phyloP scores from a whole-genome alignment of 2,888 invertebrate genomes.

The Lagria hirta region DNA sequence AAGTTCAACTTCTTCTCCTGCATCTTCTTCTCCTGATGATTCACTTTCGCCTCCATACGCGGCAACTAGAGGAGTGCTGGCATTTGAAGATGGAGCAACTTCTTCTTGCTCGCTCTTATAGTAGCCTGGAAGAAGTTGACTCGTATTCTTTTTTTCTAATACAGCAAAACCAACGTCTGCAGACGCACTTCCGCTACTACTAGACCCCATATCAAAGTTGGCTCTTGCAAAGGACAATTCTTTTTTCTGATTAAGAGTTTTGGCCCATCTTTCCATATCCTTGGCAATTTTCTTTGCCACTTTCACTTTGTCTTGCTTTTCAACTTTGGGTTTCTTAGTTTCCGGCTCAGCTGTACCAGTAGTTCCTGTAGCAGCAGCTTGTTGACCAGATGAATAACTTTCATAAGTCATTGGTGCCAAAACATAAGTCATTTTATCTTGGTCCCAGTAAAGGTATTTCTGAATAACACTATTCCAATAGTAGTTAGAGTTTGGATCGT shows the following conservation, averaged over 20 bases:
- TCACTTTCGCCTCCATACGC: constrained; percentile 78
- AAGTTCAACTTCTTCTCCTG: constrained; percentile 70
- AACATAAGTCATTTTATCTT: constrained; percentile 65
- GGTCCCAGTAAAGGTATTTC: constrained; percentile 96
- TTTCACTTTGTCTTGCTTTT: constrained; percentile 91
- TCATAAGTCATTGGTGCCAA: constrained; percentile 54
- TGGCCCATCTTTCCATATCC: constrained; percentile 95
- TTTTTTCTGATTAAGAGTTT: constrained; percentile 94
- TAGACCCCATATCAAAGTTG: constrained; percentile 32
- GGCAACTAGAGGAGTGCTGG: constrained; percentile 64
- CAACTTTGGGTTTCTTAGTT: constrained; percentile 70
- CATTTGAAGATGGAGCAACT: constrained; percentile 26
- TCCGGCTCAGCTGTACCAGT: constrained; percentile 47
- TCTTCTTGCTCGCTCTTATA: constrained; percentile 21
- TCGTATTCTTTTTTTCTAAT: constrained; percentile 70
- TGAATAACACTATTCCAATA: constrained; percentile 91
- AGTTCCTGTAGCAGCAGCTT: constrained; percentile 32
- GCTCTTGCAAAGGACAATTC: constrained; percentile 58
- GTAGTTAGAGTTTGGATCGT: constrained; percentile 93
- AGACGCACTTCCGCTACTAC: constrained; percentile 63
- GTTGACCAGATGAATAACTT: constrained; percentile 32
- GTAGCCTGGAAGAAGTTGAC: constrained; percentile 21
- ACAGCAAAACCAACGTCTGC: constrained; percentile 94
- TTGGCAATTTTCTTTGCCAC: constrained; percentile 97
- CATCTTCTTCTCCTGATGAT: constrained; percentile 58